Evolutionary conservation across 2,888 invertebrate species (phyloP).

Genomic region (Drosophila longiperda): DNA sequence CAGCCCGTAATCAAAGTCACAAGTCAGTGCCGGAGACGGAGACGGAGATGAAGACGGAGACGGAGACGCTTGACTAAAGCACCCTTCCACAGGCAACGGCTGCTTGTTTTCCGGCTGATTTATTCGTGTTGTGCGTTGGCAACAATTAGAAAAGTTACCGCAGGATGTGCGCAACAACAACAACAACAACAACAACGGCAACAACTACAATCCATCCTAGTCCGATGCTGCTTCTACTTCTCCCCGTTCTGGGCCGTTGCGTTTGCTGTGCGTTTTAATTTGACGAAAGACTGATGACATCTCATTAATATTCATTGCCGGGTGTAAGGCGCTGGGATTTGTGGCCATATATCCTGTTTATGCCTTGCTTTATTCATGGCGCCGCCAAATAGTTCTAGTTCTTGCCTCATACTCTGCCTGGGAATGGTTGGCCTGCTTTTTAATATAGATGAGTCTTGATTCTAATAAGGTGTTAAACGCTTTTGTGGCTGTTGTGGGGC

Average conservation of each 20-base stretch:
- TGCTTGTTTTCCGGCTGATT: slow-evolving; percentile 78
- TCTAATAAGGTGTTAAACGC: slow-evolving; percentile 71
- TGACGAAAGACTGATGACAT: slow-evolving; percentile 85
- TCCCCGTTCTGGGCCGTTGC: slow-evolving; percentile 57
- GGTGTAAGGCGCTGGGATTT: slow-evolving; percentile 74
- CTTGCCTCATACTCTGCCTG: slow-evolving; percentile 19
- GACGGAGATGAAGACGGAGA: background rate
- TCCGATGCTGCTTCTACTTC: slow-evolving; percentile 17
- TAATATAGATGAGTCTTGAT: slow-evolving; percentile 44
- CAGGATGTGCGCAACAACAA: slow-evolving; percentile 66
- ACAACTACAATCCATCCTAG: slow-evolving; percentile 4
- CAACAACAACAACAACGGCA: slow-evolving; percentile 21
- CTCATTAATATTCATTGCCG: slow-evolving; percentile 85
- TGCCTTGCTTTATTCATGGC: slow-evolving; percentile 67
- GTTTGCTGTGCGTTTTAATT: slow-evolving; percentile 81
- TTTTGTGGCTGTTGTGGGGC: slow-evolving; percentile 21
- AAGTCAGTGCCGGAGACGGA: background rate
- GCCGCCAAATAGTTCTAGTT: slow-evolving; percentile 47
- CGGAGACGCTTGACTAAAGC: slow-evolving; percentile 25
- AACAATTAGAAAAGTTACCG: slow-evolving; percentile 84
- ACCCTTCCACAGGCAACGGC: slow-evolving; percentile 41
- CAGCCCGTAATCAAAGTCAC: slow-evolving; percentile 9
- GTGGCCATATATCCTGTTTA: slow-evolving; percentile 73
- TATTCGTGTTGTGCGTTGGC: slow-evolving; percentile 80
- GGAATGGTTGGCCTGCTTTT: slow-evolving; percentile 17